Base-by-base conservation (phyloP, 2,888 invertebrate species). In the Spicauda simplicius region DNA sequence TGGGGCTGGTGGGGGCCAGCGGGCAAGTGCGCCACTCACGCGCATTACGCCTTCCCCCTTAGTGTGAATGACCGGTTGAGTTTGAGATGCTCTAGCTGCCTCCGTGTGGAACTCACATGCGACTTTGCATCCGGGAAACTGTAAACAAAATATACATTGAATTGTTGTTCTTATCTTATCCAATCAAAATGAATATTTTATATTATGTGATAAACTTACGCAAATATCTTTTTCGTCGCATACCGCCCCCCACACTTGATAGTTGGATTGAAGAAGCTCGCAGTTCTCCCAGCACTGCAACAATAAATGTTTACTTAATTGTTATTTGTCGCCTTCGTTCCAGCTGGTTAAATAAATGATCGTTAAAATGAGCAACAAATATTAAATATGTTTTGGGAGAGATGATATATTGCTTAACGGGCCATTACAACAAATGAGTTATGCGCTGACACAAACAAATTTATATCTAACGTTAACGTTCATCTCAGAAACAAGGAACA, bases 231-330 rank as follows among this genome's bases (percentile, higher is more conserved):
- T 95, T 77, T 95, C 95, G 76, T 95, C 94, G 84, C 96, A 96
- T 83, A 96, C 95, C 71, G 95, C 95, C 59, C 95, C 95, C 96
- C 96, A 96, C 53, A 95, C 94, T 89, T 95, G 94, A 85, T 95
- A 96, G 88, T 96, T 96, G 56, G 95, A 95, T 85, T 96, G 95
- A 72, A 96, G 94, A 75, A 95, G 93, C 83, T 96, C 96, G 90
- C 96, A 96, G 83, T 95, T 96, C 88, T 96, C 95, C 96, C 96
- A 96, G 84, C 96, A 96, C 96, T 96, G 95, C 89, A 95, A 94
- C 93, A 93, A 93, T 84, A 84, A 82, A 80, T 70, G 70, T 65
- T 54, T 53, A 59, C 54, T 68, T 63, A 71, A 70, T 66, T 30
- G 48, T 65, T 25, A 48, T 56, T 56, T 57, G 66, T 61, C 56